phyloP scores from a whole-genome alignment of 2,797 vertebrate genomes.

The Graptemys geographica region DNA sequence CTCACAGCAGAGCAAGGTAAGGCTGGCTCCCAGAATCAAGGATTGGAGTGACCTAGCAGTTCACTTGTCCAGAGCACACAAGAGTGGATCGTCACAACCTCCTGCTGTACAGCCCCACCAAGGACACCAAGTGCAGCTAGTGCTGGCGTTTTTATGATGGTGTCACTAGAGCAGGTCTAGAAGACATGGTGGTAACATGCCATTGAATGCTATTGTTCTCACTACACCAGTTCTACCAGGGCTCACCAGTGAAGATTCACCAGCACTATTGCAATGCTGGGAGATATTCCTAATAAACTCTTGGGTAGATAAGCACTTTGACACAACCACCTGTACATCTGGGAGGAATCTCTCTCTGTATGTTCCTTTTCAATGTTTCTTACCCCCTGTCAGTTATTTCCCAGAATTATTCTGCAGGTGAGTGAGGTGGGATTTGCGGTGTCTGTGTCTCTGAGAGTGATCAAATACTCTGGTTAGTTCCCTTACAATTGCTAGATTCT shows the following conservation, averaged over 20 bases:
- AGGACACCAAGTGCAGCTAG: neutral
- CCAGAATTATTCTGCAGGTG: neutral
- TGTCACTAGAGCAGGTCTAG: neutral
- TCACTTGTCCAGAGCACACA: too few species aligned
- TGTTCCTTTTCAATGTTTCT: neutral
- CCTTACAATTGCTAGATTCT: neutral
- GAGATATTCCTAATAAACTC: neutral
- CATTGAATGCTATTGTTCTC: neutral
- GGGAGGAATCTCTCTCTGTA: neutral
- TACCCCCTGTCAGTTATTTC: neutral
- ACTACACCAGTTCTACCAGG: neutral
- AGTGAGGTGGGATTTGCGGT: too few species aligned
- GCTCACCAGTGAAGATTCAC: neutral
- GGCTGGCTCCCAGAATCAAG: too few species aligned
- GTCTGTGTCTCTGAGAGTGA: neutral
- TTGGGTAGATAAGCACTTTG: neutral
- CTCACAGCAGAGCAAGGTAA: too few species aligned
- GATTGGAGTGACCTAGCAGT: too few species aligned
- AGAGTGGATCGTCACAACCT: too few species aligned
- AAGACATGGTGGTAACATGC: neutral
- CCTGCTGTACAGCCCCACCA: neutral
- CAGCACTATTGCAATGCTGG: neutral
- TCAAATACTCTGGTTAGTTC: neutral
- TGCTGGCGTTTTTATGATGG: neutral
- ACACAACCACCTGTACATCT: neutral